These are phyloP conservation scores for Cygnus buccinator DNA, from an alignment of 2,113 vertebrate genomes.

Conservation along the genomic window DNA sequence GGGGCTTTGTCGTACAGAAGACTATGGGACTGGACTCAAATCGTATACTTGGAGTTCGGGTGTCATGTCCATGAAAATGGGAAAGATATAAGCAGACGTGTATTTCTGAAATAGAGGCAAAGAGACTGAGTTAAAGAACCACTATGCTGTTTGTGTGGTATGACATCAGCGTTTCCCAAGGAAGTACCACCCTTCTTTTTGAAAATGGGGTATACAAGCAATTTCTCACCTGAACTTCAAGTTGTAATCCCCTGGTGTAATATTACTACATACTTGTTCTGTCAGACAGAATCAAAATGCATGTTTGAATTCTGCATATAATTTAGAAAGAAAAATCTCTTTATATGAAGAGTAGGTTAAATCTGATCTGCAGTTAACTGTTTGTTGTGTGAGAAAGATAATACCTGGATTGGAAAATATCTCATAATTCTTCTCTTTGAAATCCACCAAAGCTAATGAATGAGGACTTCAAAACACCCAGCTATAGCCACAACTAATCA, in stretches of 20 bases:
- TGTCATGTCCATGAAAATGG: background rate
- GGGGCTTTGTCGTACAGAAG: background rate
- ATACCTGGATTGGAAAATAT: background rate
- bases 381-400: background rate
- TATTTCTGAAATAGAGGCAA: background rate
- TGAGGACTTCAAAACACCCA: conserved; percentile 53
- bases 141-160: background rate
- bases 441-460: conserved; percentile 21
- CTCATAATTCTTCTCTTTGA: background rate
- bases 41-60: background rate
- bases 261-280: background rate
- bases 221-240: background rate
- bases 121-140: background rate
- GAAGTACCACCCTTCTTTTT: background rate
- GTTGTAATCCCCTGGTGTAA: background rate
- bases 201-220: background rate
- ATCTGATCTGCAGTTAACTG: background rate
- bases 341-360: background rate
- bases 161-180: background rate
- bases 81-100: background rate
- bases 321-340: background rate
- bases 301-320: background rate
- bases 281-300: background rate
- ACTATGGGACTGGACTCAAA: background rate
- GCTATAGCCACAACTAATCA: conserved; percentile 48